Evolutionary conservation across 2,113 vertebrate genomes (phyloP).

Genomic region (Physeter macrocephalus): DNA sequence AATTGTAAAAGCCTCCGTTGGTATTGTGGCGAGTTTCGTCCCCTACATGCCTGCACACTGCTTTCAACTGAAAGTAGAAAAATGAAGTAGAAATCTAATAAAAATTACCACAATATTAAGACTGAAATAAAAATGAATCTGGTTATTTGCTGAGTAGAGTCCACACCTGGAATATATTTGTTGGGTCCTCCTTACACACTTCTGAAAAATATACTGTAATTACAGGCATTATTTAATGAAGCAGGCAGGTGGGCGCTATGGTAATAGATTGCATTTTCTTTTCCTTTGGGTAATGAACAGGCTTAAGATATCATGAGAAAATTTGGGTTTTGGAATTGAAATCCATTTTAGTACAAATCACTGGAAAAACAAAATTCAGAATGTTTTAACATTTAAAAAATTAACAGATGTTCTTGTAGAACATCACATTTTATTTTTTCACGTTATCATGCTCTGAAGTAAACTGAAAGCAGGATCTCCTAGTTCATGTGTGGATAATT

Average conservation of each 20-base stretch:
- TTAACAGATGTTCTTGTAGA: constrained; percentile 8
- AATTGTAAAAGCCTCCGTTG: not conserved
- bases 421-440: constrained; percentile 29
- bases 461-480: not conserved
- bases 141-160: not conserved
- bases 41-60: not conserved
- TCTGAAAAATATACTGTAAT: not conserved
- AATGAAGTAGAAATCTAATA: not conserved
- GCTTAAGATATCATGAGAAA: constrained; percentile 17
- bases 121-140: not conserved
- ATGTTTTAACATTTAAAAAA: constrained; percentile 37
- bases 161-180: not conserved
- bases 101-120: not conserved
- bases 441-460: not conserved
- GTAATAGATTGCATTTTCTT: constrained; percentile 22
- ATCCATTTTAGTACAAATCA: constrained; percentile 5
- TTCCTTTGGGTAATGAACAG: constrained; percentile 24
- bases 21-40: not conserved
- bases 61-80: not conserved
- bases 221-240: constrained; percentile 14
- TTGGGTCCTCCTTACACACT: not conserved
- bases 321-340: constrained; percentile 30
- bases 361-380: constrained; percentile 32
- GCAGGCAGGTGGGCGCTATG: not conserved
- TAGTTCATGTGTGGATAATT: constrained; percentile 18